phyloP scores from a whole-genome alignment of 1,140 invertebrate species.

The Dreissena polymorpha region DNA sequence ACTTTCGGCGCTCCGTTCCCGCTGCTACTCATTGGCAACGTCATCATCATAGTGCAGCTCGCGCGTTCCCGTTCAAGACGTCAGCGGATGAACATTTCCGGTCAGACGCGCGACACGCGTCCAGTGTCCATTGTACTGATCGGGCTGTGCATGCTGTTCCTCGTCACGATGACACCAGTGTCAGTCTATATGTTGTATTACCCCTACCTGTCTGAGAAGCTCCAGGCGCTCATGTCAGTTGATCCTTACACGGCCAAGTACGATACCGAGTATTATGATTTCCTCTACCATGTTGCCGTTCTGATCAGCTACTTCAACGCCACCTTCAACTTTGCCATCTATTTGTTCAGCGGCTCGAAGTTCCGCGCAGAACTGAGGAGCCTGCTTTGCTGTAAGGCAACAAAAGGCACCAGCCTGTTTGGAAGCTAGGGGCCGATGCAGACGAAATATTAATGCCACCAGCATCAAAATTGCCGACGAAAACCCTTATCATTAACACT shows the following conservation, averaged over 20 bases:
- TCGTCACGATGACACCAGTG: conserved; percentile 28
- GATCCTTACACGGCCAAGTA: conserved; percentile 12
- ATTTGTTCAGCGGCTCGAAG: conserved; percentile 44
- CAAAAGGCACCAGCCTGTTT: neutral
- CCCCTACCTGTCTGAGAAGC: neutral
- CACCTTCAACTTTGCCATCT: conserved; percentile 48
- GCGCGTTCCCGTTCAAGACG: neutral
- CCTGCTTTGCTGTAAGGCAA: conserved; percentile 22
- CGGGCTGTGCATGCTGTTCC: conserved; percentile 22
- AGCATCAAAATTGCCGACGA: too few species aligned
- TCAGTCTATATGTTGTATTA: conserved; percentile 8
- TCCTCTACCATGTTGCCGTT: conserved; percentile 13
- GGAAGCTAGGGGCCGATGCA: too few species aligned
- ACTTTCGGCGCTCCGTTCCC: conserved; percentile 18
- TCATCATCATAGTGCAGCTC: conserved; percentile 32
- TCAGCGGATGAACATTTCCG: neutral
- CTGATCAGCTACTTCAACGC: conserved; percentile 6
- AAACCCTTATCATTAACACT: too few species aligned
- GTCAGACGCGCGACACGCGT: neutral
- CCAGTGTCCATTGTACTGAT: conserved; percentile 36
- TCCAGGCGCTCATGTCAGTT: neutral
- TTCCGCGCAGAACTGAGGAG: conserved; percentile 42
- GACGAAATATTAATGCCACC: too few species aligned
- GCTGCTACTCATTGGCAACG: conserved; percentile 24
- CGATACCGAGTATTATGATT: conserved; percentile 15